A percentile compares a stretch with the other conserved stretches of the same genome.
Conservation (phyloP, 2,888 invertebrate species). For the Heliconius sara region DNA sequence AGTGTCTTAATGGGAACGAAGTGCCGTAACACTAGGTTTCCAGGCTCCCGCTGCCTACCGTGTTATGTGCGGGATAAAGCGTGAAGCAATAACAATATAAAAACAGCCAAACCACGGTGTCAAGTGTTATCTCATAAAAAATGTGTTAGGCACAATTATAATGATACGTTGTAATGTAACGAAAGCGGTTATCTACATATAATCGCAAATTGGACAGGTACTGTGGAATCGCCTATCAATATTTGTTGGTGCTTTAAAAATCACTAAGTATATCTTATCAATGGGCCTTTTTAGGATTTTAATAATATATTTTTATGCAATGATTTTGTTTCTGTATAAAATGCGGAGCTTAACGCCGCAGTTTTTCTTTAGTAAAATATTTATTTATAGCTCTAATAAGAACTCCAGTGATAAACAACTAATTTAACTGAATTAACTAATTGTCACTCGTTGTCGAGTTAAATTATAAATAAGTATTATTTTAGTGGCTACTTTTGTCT, state of each 20-base stretch:
- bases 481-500: too few relatives aligned
- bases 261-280: slow-evolving; percentile 54
- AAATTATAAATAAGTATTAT: too few relatives aligned
- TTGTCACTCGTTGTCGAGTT: too few relatives aligned
- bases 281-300: slow-evolving; percentile 21
- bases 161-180: neutral
- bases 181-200: slow-evolving; percentile 47
- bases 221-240: slow-evolving; percentile 43
- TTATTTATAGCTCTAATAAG: too few relatives aligned
- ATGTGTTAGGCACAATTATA: neutral
- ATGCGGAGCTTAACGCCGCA: too few relatives aligned
- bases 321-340: neutral
- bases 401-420: too few relatives aligned
- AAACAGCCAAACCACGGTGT: neutral
- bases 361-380: too few relatives aligned
- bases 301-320: neutral
- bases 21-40: neutral
- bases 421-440: too few relatives aligned
- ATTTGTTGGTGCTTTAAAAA: slow-evolving; percentile 50
- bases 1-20: neutral
- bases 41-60: neutral
- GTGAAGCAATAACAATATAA: neutral
- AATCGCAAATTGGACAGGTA: slow-evolving; percentile 52
- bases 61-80: neutral
- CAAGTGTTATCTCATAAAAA: neutral